A percentile compares a stretch with the other conserved stretches of the same genome.
Conservation (phyloP, 2,797 vertebrate species). For the Clarias laeviceps region DNA sequence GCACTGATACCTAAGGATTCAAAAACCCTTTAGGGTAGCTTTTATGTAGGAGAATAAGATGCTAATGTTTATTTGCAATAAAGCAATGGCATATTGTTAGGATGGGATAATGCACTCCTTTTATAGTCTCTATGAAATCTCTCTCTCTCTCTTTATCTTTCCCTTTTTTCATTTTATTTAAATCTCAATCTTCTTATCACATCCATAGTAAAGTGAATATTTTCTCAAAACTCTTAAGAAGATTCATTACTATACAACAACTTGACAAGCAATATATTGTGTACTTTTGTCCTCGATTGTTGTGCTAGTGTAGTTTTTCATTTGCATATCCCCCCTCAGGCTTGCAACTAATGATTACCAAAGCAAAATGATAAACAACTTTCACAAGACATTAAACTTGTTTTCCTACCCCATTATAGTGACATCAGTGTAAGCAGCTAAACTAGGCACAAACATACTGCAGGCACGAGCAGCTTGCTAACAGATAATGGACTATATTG, state of each 20-base stretch:
- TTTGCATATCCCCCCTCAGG: constrained; percentile 34
- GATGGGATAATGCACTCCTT: neutral
- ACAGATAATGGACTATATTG: constrained; percentile 69
- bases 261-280: neutral
- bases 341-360: constrained; percentile 41
- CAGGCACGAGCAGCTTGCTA: constrained; percentile 61
- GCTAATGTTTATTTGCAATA: neutral
- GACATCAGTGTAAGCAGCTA: constrained; percentile 64
- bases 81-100: neutral
- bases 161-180: neutral
- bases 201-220: neutral
- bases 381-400: constrained; percentile 42
- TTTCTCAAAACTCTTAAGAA: neutral
- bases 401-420: constrained; percentile 49
- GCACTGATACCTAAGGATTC: neutral
- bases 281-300: constrained; percentile 15
- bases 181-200: neutral
- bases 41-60: neutral
- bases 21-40: neutral
- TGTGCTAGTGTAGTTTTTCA: constrained; percentile 28
- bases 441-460: constrained; percentile 67
- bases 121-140: neutral
- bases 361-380: constrained; percentile 41
- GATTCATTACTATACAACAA: constrained; percentile 22
- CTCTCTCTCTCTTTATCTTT: neutral